These are phyloP conservation scores for Sarcophaga caerulescens DNA, from an alignment of 2,888 invertebrate species.

Conservation along the genomic window DNA sequence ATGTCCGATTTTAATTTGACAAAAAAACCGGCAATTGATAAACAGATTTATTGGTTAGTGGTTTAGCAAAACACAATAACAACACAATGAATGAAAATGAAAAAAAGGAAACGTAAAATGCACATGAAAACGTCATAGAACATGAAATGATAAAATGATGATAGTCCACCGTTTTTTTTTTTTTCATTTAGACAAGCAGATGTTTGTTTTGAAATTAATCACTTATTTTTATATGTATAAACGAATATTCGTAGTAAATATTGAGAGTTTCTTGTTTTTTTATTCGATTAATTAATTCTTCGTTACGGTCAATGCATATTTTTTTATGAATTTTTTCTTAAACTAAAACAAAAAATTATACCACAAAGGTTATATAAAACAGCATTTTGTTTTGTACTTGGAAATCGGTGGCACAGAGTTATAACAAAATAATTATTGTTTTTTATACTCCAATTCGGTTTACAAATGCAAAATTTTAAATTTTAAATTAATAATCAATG, in stretches of 20 bases:
- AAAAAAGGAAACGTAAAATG: neutral
- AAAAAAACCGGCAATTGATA: conserved; percentile 61
- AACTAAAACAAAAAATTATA: too few species aligned
- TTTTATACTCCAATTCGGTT: too few species aligned
- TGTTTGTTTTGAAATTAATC: conserved; percentile 19
- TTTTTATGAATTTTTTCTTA: too few species aligned
- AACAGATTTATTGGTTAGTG: conserved; percentile 36
- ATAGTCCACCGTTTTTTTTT: conserved; percentile 5
- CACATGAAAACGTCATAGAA: conserved; percentile 39
- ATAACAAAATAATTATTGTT: too few species aligned
- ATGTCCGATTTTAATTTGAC: conserved; percentile 61
- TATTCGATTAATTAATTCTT: too few species aligned
- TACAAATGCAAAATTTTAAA: too few species aligned
- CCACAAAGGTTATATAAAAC: too few species aligned
- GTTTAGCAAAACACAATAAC: neutral
- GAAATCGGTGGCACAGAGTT: too few species aligned
- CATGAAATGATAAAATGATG: conserved; percentile 60
- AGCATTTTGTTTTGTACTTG: too few species aligned
- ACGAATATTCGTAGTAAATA: neutral
- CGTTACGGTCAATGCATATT: too few species aligned
- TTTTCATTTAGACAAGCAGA: conserved; percentile 24
- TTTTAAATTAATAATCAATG: too few species aligned
- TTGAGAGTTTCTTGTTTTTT: too few species aligned
- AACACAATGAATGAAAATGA: neutral
- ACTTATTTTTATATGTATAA: neutral